These are phyloP conservation scores for Apotomis turbidana DNA, from an alignment of 2,888 invertebrate genomes.

Conservation along the genomic window DNA sequence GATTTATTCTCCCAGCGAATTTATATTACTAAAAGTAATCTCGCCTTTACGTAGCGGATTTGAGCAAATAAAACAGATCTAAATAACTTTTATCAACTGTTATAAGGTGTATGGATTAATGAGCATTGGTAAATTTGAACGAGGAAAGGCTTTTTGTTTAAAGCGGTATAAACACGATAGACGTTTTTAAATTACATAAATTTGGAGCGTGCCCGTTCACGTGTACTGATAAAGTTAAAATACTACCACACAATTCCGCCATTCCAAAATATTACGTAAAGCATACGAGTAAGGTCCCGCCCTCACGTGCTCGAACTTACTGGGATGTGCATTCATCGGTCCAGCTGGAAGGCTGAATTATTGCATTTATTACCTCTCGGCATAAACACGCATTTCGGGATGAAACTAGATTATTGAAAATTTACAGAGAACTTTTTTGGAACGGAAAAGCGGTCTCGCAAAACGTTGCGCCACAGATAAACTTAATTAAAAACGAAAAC, in stretches of 20 bases:
- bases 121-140: background rate
- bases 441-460: background rate
- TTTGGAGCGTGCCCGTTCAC: constrained; percentile 21
- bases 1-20: background rate
- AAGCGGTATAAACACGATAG: constrained; percentile 19
- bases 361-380: constrained; percentile 25
- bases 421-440: background rate
- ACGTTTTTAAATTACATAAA: constrained; percentile 41
- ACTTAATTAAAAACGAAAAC: constrained; percentile 35
- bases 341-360: constrained; percentile 8
- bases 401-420: background rate
- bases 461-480: constrained; percentile 19
- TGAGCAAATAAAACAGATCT: background rate
- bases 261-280: background rate
- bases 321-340: constrained; percentile 9
- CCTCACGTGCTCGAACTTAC: background rate
- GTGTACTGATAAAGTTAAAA: constrained; percentile 28
- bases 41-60: background rate
- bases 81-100: background rate
- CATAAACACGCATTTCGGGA: background rate
- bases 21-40: background rate
- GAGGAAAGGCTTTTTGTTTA: constrained; percentile 13
- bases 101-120: too few species aligned
- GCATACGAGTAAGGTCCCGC: background rate
- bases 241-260: constrained; percentile 1